Evolutionary conservation across 2,888 invertebrate species (phyloP), one percentile per base, ranked within the genome.

Genomic region (Leucozona laternaria): DNA sequence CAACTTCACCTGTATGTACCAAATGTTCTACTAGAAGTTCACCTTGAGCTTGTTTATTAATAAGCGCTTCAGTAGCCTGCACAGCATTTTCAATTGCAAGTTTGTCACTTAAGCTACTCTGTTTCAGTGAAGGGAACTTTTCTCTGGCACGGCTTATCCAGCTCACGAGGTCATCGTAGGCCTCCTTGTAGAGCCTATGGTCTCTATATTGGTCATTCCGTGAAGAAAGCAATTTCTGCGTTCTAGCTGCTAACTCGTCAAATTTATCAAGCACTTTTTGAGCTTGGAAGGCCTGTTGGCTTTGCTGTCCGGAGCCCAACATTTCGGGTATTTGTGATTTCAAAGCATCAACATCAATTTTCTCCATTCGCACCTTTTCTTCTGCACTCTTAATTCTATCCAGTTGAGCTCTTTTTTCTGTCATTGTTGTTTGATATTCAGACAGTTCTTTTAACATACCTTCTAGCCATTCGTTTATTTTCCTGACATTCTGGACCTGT

Each of bases 21-120:
- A 98, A 93, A 91, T 97, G 97, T 91, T 98, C 98, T 8, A 98
- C 94, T 66, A 98, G 93, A 0, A 98, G 93, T 91, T 97, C 97
- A 4, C 98, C 98, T 93, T 97, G 97, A 7, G 97, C 97, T 93
- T 97, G 97, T 90, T 97, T 97, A 89, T 97, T 97, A 34, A 97
- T 93, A 40, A 98, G 92, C 72, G 96, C 95, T 89, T 97, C 97
- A 55, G 97, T 94, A n/a, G 97, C 97, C 31, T 96, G 96, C 0
- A 97, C 96, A 7, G 97, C 96, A 90, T 96, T 97, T 91, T 98
- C 98, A 88, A 98, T 96, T 0, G 97, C 97, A 78, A 97, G 91
- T 92, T 97, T 97, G 89, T 98, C 98, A 89, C 97, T 96, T 0
- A 97, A 92, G 4, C 97, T 95, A 89, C 96, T 95, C 81, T 97